Base-by-base conservation (phyloP, 2,113 vertebrate species). In the Zonotrichia leucophrys region DNA sequence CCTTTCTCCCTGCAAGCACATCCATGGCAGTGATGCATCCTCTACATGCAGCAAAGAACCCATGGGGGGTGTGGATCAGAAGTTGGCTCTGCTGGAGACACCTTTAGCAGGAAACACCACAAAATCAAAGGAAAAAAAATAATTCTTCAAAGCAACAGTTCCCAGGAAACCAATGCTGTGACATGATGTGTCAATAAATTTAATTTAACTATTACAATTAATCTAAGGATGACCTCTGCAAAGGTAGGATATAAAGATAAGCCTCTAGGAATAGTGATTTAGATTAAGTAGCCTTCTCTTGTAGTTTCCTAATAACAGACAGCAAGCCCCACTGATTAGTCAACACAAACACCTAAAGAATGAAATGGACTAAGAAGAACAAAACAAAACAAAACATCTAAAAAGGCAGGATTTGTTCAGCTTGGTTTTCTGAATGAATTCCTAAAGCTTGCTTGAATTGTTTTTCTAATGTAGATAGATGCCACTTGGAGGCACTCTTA, bases 401-500 rank as follows among this genome's bases (percentile, higher is more conserved):
- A 25, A n/a, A 59, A 30, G 28, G 17, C 6, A 77, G 7, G 6
- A 50, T 87, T 83, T 25, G 2, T 70, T 93, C 67, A 75, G 23
- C 2, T 79, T 69, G 11, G 22, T 89, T 62, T 92, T 68, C 37
- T 46, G 67, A 87, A 82, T 35, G 42, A 30, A 76, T 77, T 95
- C 44, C 3, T 82, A 75, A 78, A 66, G 20, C 6, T 90, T 77
- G 53, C 88, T 97, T 96, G 63, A 94, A 72, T 58, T 82, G 78
- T 81, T 97, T 52, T 17, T 70, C 42, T 70, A 97, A 94, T 98
- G 96, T 97, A 97, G 70, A 76, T n/a, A 89, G 75, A 42, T 94
- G 66, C 98, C 98, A 98, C 98, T 97, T 98, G 98, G 98, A 98
- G 98, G 98, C 98, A 97, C 97, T 98, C 91, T 98, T 97, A 97